phyloP scores from a whole-genome alignment of 2,888 invertebrate genomes.

The Pseudoips prasinana region DNA sequence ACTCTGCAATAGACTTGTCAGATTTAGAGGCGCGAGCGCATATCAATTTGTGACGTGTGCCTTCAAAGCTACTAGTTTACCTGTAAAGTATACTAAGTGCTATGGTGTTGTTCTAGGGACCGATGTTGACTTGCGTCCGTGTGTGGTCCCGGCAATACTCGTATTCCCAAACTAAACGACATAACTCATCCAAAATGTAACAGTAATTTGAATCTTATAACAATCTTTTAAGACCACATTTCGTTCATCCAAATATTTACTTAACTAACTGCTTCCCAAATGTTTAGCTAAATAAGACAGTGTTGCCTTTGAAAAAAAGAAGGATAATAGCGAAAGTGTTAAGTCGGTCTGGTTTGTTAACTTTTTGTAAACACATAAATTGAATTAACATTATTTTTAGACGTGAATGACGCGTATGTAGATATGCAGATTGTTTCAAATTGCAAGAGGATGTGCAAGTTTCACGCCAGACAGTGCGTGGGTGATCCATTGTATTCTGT shows the following conservation, averaged over 20 bases:
- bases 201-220: conserved; percentile 41
- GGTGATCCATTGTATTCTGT: conserved; percentile 71
- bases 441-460: conserved; percentile 61
- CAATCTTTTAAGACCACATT: conserved; percentile 28
- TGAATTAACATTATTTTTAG: conserved; percentile 54
- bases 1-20: conserved; percentile 10
- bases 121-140: conserved; percentile 71
- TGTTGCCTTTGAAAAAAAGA: conserved; percentile 60
- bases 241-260: conserved; percentile 16
- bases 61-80: conserved; percentile 70
- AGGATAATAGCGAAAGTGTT: conserved; percentile 76
- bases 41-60: conserved; percentile 54
- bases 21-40: conserved; percentile 17
- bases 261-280: conserved; percentile 28
- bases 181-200: conserved; percentile 21
- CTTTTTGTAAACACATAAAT: conserved; percentile 53
- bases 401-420: conserved; percentile 44
- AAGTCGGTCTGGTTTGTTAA: conserved; percentile 60
- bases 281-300: conserved; percentile 62
- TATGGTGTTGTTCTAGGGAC: conserved; percentile 75
- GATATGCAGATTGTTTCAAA: conserved; percentile 70
- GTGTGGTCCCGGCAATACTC: conserved; percentile 69
- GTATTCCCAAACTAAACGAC: conserved; percentile 24
- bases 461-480: conserved; percentile 69
- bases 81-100: conserved; percentile 77